Conservation (phyloP, 2,888 invertebrate genomes). For the Gerosis bhagava region DNA sequence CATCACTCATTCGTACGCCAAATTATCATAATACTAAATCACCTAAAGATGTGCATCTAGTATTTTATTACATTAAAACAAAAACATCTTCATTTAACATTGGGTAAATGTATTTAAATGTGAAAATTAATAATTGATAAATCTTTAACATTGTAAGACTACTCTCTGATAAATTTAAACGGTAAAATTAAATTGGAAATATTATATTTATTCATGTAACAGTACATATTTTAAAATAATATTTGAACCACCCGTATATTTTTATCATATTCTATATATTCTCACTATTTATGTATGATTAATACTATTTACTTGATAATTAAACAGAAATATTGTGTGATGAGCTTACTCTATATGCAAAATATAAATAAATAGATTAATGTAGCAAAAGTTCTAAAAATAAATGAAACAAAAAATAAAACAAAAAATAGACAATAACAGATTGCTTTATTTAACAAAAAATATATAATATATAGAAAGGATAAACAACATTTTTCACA, state of each 20-base stretch:
- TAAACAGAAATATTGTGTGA: conserved; percentile 36
- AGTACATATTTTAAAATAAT: conserved; percentile 44
- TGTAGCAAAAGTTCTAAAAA: conserved; percentile 43
- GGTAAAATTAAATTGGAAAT: conserved; percentile 39
- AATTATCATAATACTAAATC: conserved; percentile 40
- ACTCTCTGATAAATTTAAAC: conserved; percentile 12
- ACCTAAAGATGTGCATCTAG: conserved; percentile 44
- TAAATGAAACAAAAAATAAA: no score
- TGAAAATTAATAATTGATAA: conserved; percentile 23
- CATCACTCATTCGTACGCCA: conserved; percentile 38
- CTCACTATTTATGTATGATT: conserved; percentile 67
- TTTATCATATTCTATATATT: conserved; percentile 57
- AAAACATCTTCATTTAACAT: conserved; percentile 27
- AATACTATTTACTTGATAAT: conserved; percentile 47
- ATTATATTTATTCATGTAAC: conserved; percentile 40
- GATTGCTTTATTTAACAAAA: conserved; percentile 83
- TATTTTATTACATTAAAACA: conserved; percentile 25
- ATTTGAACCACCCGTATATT: conserved; percentile 73
- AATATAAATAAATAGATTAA: conserved; percentile 37
- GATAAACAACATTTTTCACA: conserved; percentile 74
- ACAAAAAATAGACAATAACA: conserved; percentile 79
- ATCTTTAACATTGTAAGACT: conserved; percentile 32
- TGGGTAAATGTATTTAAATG: conserved; percentile 24
- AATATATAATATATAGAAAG: conserved; percentile 80
- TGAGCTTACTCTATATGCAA: conserved; percentile 22